Evolutionary conservation across 2,113 vertebrate genomes (phyloP), one percentile per base, ranked within the genome.

Genomic region (Progne subis): DNA sequence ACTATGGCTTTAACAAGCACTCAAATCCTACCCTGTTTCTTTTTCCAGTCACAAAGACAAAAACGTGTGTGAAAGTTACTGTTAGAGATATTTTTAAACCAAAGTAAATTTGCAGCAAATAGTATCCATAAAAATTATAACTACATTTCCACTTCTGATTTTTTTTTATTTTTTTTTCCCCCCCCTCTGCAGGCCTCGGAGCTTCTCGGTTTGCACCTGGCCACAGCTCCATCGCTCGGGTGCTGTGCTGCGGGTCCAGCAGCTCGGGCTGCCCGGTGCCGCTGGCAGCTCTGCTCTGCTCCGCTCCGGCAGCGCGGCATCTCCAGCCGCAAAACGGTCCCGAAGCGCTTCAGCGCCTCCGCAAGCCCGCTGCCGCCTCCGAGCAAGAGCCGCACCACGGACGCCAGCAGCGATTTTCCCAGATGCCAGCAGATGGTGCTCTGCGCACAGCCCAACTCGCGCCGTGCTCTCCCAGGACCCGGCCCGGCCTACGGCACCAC

Each of bases 381-480:
- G 76, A 6, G 59, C 4, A 17, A 0, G 10, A 29, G 44, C 6
- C 0, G 5, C 34, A 41, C 32, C 32, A 4, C 1, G 1, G 0
- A 19, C 19, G 4, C 52, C 82, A 64, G 91, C 37, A 18, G 56
- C 2, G 84, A 44, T 18, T 72, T 84, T 97, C 69, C 85, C 11
- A 68, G 34, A 34, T 1, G 77, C 98, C 97, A 95, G 98, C 63
- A 98, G 98, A 95, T 97, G 98, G 98, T 75, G 98, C 97, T 97
- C 88, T 37, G 56, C 3, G 77, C 39, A 64, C 59, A n/a, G 70
- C 37, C 59, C 80, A 82, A 4, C 32, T 37, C 52, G 59, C 9
- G 32, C 47, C 61, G 1, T 11, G 28, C 65, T 16, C 37, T 44
- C 44, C 34, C 49, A 11, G 28, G 11, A 41, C 5, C 6, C 3